Evolutionary conservation across 2,113 vertebrate genomes (phyloP), one percentile per base, ranked within the genome.

Genomic region (Strix uralensis): DNA sequence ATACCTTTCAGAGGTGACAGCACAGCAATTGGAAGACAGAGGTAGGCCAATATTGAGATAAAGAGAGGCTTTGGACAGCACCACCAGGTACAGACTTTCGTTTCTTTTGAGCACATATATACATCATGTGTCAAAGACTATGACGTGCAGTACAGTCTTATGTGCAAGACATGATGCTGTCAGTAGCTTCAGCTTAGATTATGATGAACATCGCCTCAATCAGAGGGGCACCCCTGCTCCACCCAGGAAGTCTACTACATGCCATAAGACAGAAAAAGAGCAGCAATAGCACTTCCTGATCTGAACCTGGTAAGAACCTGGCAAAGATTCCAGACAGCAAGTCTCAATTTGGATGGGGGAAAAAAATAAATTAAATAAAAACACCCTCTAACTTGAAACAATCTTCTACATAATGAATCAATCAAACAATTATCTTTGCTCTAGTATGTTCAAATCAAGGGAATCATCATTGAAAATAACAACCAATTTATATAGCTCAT

Each of bases 331-430:
- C 73, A 94, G 66, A 84, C 46, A 72, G 49, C 9, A 21, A 70
- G 49, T 77, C 69, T 96, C 84, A 51, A 21, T 88, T 77, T 82
- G 30, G 40, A 40, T 70, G 15, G 30, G 54, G 44, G 29, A 4
- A 20, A 25, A 6, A 22, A 55, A 67, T 22, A 22, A 63, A 19
- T 16, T 18, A 75, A 94, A 86, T 71, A 81, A 91, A 95, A 73
- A 23, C n/a, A 90, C 22, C 17, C 38, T 89, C 81, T 92, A 70
- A 82, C 91, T 69, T 70, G 78, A 95, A 97, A 95, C 89, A 95
- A 94, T 95, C 62, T 95, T 95, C 91, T 89, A 95, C 84, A 91
- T 95, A 96, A 97, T 97, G 94, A 96, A 94, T 89, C 95, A 94
- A 94, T 94, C 92, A 96, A 95, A 92, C 71, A 88, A 96, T 97